Conservation (phyloP, 2,113 vertebrate genomes). For the Aldabrachelys gigantea region DNA sequence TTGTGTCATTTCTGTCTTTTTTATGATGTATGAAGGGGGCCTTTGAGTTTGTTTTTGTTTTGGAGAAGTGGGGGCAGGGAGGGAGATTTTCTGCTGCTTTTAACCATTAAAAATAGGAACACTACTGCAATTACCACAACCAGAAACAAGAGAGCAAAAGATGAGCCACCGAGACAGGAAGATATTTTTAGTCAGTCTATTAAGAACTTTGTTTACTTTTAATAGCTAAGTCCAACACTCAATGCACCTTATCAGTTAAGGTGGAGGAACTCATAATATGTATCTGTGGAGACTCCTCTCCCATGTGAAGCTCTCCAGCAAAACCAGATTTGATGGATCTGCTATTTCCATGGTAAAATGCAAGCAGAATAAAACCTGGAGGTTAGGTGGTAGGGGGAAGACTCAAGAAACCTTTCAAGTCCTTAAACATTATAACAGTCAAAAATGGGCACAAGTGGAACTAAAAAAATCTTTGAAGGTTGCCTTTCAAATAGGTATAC, state of each 20-base stretch:
- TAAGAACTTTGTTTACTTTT: neutral
- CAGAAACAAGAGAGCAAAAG: neutral
- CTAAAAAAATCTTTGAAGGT: neutral
- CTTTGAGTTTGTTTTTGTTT: neutral
- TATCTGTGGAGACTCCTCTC: neutral
- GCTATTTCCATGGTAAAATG: neutral
- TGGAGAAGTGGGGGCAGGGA: neutral
- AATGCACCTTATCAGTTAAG: neutral
- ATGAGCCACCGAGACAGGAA: neutral
- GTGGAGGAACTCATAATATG: neutral
- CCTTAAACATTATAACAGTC: fast-evolving
- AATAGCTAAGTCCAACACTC: neutral
- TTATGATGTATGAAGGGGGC: neutral
- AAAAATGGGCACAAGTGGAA: neutral
- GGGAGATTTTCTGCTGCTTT: neutral
- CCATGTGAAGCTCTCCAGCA: neutral
- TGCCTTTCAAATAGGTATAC: neutral
- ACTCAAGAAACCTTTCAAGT: neutral
- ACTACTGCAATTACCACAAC: neutral
- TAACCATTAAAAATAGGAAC: neutral
- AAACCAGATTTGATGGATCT: neutral
- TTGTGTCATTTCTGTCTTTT: neutral
- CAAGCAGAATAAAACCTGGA: neutral
- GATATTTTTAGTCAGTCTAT: neutral
- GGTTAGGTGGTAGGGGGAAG: neutral